Percentiles rank a stretch among this genome's conserved stretches.
Evolutionary conservation across 2,797 vertebrate species (phyloP).

Genomic region (Pangasius krempfi): DNA sequence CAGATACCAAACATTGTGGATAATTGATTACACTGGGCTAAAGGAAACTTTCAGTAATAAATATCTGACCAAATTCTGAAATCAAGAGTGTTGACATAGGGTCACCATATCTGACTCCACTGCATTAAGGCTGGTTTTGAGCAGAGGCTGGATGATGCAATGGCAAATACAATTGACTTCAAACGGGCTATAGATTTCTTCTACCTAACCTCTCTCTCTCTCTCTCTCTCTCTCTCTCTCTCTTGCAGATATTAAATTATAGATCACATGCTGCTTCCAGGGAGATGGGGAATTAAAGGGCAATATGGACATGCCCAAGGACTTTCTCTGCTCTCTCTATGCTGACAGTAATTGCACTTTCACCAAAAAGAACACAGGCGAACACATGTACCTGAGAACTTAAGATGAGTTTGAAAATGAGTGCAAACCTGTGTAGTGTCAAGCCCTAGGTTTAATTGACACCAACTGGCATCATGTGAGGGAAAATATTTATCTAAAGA

Average conservation of each 20-base stretch:
- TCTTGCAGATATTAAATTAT: constrained; percentile 56
- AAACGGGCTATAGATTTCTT: constrained; percentile 34
- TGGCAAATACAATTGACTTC: constrained; percentile 31
- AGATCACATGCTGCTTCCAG: constrained; percentile 41
- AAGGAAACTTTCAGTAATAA: neutral
- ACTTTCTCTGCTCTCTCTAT: constrained; percentile 40
- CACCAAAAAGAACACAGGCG: constrained; percentile 38
- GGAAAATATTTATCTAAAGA: neutral
- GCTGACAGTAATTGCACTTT: constrained; percentile 55
- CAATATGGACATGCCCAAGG: constrained; percentile 46
- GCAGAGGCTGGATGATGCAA: constrained; percentile 18
- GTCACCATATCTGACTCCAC: neutral
- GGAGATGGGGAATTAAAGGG: constrained; percentile 51
- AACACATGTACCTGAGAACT: constrained; percentile 48
- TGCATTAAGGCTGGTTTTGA: constrained; percentile 12
- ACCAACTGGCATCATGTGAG: neutral
- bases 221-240: neutral
- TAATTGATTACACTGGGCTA: neutral
- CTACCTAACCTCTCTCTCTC: neutral
- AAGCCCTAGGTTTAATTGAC: constrained; percentile 14
- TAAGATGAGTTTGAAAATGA: constrained; percentile 46
- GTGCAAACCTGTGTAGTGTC: constrained; percentile 26
- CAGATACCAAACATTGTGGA: too few species aligned
- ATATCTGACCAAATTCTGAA: constrained; percentile 22
- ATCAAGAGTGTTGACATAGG: constrained; percentile 13